Evolutionary conservation across 2,888 invertebrate genomes (phyloP), one percentile per base, ranked within the genome.

Genomic region (Spilarctia lutea): DNA sequence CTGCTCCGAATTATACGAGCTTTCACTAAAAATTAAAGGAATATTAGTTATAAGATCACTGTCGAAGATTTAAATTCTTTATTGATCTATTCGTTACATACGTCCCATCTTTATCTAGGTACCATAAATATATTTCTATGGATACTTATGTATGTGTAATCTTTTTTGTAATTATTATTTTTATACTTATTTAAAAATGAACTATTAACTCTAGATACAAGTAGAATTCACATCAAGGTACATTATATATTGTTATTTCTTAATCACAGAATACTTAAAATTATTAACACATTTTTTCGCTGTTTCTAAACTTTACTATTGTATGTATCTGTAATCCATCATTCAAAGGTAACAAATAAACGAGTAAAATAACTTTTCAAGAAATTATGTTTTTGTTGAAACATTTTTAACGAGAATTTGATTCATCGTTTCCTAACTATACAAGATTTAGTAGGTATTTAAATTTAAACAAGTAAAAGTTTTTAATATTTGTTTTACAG

Each of bases 1-100:
- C 81, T 81, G 68, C 86, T 82, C 13, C 72, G 77, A 75, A 86
- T 81, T 39, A 84, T 81, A 35, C 76, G 77, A 35, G 77, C 82
- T 76, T 75, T 48, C 20, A 73, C 75, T 75, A 68, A 78, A 80
- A 68, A 1, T 3, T 39, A 30, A 70, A 27, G 20, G 6, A 68
- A 42, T 20, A 48, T 48, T 35, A 71, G n/a, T 20, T 20, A 71
- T 7, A n/a, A 48, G 60, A 60, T 11, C 1, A 56, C 3, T 11
- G 11, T 56, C 1, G 3, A 56, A n/a, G 20, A 52, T 24, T 8
- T 20, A 2, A 48, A 48, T 52, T 2, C 52, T 10, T 52, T n/a
- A 52, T 52, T 52, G 56, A 56, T n/a, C 2, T n/a, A 10, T 13
- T n/a, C n/a, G n/a, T 52, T 52, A 52, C 52, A 20, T 24, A 52